Percentiles rank a stretch among this genome's conserved stretches.
Evolutionary conservation across 1,140 invertebrate species (phyloP).

Genomic region (Orchesella cincta): DNA sequence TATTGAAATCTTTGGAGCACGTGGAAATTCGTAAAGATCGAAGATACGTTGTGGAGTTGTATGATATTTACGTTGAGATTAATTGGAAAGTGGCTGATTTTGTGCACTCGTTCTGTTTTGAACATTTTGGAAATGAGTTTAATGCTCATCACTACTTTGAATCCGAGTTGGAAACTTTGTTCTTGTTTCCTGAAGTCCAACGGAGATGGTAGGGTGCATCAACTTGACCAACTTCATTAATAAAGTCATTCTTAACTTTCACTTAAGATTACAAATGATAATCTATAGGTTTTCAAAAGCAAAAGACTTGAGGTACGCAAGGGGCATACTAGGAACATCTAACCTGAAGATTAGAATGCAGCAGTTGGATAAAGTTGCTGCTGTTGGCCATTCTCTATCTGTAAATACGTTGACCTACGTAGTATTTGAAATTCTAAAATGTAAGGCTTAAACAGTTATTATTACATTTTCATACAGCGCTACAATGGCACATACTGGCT

Average conservation of each 20-base stretch:
- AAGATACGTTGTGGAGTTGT: not conserved
- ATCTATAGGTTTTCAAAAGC: not conserved
- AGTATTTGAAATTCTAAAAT: not conserved
- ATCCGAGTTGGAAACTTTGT: not conserved
- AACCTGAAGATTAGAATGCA: not conserved
- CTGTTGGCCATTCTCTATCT: not conserved
- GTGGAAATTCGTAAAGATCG: not conserved
- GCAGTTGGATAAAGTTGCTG: not conserved
- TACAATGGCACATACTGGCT: not conserved
- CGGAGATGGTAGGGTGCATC: not conserved
- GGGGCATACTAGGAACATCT: not conserved
- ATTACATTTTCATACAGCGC: not conserved
- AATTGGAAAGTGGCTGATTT: not conserved
- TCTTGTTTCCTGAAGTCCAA: not conserved
- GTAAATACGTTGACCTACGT: too few species aligned
- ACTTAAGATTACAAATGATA: not conserved
- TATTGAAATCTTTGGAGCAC: not conserved
- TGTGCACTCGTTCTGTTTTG: not conserved
- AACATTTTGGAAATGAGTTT: not conserved
- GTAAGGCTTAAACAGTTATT: not conserved
- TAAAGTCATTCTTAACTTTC: too few species aligned
- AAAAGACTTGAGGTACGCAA: not conserved
- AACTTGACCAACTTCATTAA: too few species aligned
- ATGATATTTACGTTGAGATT: not conserved
- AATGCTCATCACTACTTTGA: constrained; percentile 1